These are phyloP conservation scores for Atta colombica DNA, from an alignment of 1,140 invertebrate genomes.

Conservation along the genomic window DNA sequence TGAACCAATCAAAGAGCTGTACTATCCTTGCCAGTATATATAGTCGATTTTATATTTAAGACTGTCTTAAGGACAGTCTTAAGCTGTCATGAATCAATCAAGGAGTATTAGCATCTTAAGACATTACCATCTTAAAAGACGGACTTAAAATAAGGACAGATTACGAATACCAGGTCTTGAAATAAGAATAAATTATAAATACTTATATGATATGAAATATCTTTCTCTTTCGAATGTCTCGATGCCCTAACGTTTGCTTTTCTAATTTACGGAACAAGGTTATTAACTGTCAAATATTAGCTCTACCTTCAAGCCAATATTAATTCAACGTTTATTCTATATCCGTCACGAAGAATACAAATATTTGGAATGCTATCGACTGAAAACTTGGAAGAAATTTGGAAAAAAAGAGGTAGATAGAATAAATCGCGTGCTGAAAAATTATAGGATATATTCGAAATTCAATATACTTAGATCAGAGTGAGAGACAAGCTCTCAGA, in stretches of 20 bases:
- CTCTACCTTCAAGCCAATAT: background rate
- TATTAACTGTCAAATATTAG: background rate
- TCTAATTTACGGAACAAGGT: background rate
- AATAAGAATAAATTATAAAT: too few relatives aligned
- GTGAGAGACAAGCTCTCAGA: background rate
- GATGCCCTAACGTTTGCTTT: background rate
- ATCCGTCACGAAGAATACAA: background rate
- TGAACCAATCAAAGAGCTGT: too few relatives aligned
- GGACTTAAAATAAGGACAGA: too few relatives aligned
- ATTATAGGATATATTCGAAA: conserved; percentile 8
- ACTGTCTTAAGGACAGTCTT: too few relatives aligned
- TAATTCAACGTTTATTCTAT: background rate
- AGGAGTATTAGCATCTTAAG: too few relatives aligned
- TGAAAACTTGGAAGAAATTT: background rate
- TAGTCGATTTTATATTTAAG: too few relatives aligned
- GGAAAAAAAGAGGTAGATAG: background rate
- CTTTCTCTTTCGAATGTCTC: background rate
- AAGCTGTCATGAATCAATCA: too few relatives aligned
- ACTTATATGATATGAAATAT: background rate
- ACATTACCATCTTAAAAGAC: too few relatives aligned
- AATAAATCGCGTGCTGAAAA: conserved; percentile 33
- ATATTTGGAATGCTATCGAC: background rate
- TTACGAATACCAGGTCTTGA: too few relatives aligned
- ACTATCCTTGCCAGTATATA: too few relatives aligned
- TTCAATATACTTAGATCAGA: conserved; percentile 41